Conservation (phyloP, 2,888 invertebrate species). For the Apotomis turbidana region DNA sequence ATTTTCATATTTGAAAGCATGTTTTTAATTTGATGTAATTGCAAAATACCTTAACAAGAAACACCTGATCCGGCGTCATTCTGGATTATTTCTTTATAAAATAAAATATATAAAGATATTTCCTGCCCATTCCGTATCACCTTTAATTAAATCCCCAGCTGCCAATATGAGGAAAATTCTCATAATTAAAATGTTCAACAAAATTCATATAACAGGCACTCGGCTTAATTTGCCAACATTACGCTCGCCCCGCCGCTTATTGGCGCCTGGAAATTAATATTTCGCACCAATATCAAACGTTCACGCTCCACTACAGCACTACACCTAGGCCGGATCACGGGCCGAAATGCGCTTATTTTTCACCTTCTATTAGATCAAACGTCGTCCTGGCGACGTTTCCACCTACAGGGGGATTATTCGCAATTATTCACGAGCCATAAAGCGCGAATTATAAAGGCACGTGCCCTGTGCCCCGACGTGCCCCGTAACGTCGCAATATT, state of each 20-base stretch:
- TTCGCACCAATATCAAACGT: conserved; percentile 82
- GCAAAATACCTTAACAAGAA: too few species aligned
- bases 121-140: neutral
- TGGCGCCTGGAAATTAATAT: conserved; percentile 82
- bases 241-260: conserved; percentile 72
- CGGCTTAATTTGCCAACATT: conserved; percentile 80
- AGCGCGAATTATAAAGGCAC: conserved; percentile 78
- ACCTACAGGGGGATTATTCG: conserved; percentile 63
- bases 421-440: conserved; percentile 81
- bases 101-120: conserved; percentile 1
- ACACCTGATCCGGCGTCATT: neutral
- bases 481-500: conserved; percentile 65
- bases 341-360: conserved; percentile 81
- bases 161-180: conserved; percentile 60
- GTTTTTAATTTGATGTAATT: too few species aligned
- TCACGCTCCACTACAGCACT: conserved; percentile 81
- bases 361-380: conserved; percentile 74
- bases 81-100: neutral
- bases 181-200: conserved; percentile 75
- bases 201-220: conserved; percentile 77
- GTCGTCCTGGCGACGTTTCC: conserved; percentile 65
- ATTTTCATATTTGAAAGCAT: too few species aligned
- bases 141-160: conserved; percentile 51
- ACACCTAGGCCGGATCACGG: conserved; percentile 73
- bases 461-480: conserved; percentile 51